These are phyloP conservation scores for Calameuta idolon DNA, from an alignment of 2,888 invertebrate species.

Conservation along the genomic window DNA sequence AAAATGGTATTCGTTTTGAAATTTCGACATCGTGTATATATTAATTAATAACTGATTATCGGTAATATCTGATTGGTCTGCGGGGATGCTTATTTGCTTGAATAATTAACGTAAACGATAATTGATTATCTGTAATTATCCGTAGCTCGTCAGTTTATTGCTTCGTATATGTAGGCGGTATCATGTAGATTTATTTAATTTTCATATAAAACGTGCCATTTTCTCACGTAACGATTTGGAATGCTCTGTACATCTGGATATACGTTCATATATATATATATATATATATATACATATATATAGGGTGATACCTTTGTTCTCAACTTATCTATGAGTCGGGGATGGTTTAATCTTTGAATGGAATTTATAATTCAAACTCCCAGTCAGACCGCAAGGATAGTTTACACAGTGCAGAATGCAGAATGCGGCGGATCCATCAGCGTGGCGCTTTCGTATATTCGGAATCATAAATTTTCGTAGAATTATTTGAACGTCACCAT, in stretches of 20 bases:
- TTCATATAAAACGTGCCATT: not conserved
- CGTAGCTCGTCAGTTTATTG: not conserved
- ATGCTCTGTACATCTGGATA: not conserved
- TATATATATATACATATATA: not conserved
- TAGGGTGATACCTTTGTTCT: not conserved
- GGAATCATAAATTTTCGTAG: conserved; percentile 32
- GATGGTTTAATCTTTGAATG: not conserved
- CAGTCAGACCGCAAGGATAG: conserved; percentile 1
- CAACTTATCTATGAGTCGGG: not conserved
- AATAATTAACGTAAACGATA: not conserved
- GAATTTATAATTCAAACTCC: not conserved
- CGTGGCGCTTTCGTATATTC: not conserved
- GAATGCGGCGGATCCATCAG: conserved; percentile 6
- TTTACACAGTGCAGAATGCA: conserved; percentile 1
- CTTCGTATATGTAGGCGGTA: not conserved
- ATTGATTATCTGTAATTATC: not conserved
- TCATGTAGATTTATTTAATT: not conserved
- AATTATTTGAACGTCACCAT: conserved; percentile 36
- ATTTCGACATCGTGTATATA: not conserved
- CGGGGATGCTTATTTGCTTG: not conserved
- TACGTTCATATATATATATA: no score
- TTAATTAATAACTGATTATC: not conserved
- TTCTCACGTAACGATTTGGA: not conserved
- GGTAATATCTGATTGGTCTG: not conserved
- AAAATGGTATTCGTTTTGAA: no score